These are phyloP conservation scores for Scolopax bukidnonensis DNA, from an alignment of 2,797 vertebrate species.

Conservation along the genomic window DNA sequence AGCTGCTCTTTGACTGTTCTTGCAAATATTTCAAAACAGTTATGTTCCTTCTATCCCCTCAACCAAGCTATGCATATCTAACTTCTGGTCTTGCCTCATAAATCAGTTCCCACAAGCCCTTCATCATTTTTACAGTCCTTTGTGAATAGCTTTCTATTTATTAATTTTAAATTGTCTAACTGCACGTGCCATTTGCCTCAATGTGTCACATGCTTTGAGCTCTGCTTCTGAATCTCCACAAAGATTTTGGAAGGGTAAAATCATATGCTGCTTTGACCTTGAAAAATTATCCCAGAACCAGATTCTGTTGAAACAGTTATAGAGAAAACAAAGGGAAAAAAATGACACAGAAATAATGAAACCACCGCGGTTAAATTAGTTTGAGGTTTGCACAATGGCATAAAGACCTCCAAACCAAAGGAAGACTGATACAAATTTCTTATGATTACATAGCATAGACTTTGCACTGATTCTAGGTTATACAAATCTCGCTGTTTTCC, in stretches of 20 bases:
- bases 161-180: conserved; percentile 40
- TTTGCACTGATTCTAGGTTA: background rate
- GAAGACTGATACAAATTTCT: background rate
- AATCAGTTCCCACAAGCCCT: conserved; percentile 12
- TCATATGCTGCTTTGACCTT: background rate
- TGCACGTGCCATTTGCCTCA: background rate
- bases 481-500: background rate
- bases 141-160: conserved; percentile 31
- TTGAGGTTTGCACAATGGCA: background rate
- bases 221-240: background rate
- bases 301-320: background rate
- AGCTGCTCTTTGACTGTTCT: background rate
- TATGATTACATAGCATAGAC: background rate
- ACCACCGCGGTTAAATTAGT: background rate
- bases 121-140: conserved; percentile 43
- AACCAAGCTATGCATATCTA: background rate
- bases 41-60: background rate
- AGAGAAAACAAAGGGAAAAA: background rate
- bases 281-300: background rate
- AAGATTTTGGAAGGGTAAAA: background rate
- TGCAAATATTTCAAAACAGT: background rate
- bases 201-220: background rate
- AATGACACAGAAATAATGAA: background rate
- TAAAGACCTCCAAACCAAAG: background rate
- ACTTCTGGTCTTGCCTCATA: conserved; percentile 26